Base-by-base conservation (phyloP, 1,140 invertebrate genomes). In the Onthophagus taurus region DNA sequence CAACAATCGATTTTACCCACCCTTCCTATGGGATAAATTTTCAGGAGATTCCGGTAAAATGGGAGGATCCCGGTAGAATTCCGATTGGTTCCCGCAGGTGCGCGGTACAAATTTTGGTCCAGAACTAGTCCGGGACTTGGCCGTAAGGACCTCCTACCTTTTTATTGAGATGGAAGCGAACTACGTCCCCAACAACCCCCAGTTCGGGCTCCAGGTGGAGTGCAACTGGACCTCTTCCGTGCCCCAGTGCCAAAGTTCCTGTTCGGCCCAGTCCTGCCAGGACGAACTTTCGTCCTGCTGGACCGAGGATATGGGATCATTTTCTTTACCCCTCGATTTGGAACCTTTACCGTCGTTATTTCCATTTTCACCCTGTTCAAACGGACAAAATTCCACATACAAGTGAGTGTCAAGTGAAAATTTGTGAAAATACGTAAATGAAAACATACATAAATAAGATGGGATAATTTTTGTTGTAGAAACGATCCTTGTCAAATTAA, bases 291-390 rank as follows among this genome's bases (percentile, higher is more conserved):
- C 38, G 6, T 47, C 38, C 45, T 47, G 45, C 45, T 73, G 76
- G 53, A 67, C 71, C 24, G 82, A 85, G 63, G 83, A 86, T 55
- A 85, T 86, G 82, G 81, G 79, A 19, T 83, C 82, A 14, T 86
- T 87, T 64, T 80, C 82, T 1, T 59, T 86, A 33, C 76, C 82
- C 2, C 65, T 87, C 33, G 83, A 88, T 53, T 66, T 86, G 51
- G 83, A 86, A 54, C 83, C 83, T 4, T 58, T 85, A 31, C 80
- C 82, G 31, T 74, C 77, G 58, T 61, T 86, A 9, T 81, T 81
- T 56, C 78, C 77, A 4, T 80, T 85, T 59, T 85, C 81, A 49
- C 81, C 82, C 0, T 75, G 72, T 50, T 80, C 80, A 33, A 68
- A 48, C 24, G 61, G 60, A n/a, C 75, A 72, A 43, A 64, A 38